Evolutionary conservation across 2,797 vertebrate species (phyloP).

Genomic region (Sebastes diaconus): DNA sequence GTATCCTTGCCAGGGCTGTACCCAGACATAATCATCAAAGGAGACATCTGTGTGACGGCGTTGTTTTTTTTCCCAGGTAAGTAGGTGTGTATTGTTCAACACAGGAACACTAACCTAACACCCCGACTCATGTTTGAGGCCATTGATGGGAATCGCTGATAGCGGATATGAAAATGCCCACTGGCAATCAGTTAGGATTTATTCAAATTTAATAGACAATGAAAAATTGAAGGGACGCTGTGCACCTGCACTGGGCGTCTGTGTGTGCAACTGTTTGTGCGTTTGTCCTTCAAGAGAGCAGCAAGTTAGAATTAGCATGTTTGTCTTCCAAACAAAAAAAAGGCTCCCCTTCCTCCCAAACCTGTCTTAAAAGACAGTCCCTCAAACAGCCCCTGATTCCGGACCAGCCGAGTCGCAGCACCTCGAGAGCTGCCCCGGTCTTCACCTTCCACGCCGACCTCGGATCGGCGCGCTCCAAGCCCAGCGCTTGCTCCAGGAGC

Average conservation of each 20-base stretch:
- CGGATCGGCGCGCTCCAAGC: constrained; percentile 56
- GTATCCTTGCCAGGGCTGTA: constrained; percentile 71
- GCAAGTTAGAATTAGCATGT: constrained; percentile 49
- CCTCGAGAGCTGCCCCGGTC: constrained; percentile 71
- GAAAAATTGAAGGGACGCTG: constrained; percentile 43
- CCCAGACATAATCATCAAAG: constrained; percentile 80
- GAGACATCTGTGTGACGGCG: constrained; percentile 78
- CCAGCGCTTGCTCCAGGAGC: constrained; percentile 71
- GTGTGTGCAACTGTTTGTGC: not conserved
- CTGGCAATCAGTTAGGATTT: constrained; percentile 67
- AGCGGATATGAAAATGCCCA: constrained; percentile 64
- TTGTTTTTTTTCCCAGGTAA: constrained; percentile 63
- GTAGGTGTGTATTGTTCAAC: constrained; percentile 61
- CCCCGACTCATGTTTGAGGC: constrained; percentile 47
- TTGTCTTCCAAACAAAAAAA: constrained; percentile 31
- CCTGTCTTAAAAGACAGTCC: constrained; percentile 56
- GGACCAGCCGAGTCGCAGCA: constrained; percentile 47
- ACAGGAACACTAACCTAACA: constrained; percentile 57
- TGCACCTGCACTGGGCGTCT: constrained; percentile 53
- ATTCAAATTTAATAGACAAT: constrained; percentile 74
- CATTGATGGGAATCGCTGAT: constrained; percentile 50
- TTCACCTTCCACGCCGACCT: constrained; percentile 64
- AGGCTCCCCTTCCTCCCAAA: constrained; percentile 2
- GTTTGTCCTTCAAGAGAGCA: constrained; percentile 52
- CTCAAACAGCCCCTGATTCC: constrained; percentile 36